These are phyloP conservation scores for Phortica okadai DNA, from an alignment of 2,888 invertebrate species.

Conservation along the genomic window DNA sequence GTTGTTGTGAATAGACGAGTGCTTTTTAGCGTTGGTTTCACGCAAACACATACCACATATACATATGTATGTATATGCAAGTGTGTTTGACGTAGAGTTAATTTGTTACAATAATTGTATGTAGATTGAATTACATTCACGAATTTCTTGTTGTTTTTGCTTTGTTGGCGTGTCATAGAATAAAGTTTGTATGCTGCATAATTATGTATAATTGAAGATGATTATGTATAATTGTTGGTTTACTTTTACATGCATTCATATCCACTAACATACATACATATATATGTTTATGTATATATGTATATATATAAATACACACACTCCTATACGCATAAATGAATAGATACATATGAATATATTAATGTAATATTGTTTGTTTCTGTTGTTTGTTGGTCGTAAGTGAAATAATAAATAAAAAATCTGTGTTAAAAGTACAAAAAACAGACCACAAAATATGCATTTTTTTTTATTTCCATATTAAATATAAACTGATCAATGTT, in stretches of 20 bases:
- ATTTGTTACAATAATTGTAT: not conserved
- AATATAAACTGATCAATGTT: not conserved
- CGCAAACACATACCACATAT: not conserved
- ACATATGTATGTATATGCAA: not conserved
- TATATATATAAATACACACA: too few relatives aligned
- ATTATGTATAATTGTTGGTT: too few relatives aligned
- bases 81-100: not conserved
- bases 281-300: too few relatives aligned
- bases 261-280: too few relatives aligned
- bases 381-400: not conserved
- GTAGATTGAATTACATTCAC: too few relatives aligned
- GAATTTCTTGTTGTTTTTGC: not conserved
- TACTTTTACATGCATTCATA: too few relatives aligned
- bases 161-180: too few relatives aligned
- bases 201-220: too few relatives aligned
- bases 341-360: too few relatives aligned
- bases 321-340: too few relatives aligned
- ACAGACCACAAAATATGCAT: not conserved
- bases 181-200: too few relatives aligned
- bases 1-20: not conserved
- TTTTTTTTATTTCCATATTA: not conserved
- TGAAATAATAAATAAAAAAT: not conserved
- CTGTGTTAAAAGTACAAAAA: slow-evolving; percentile 4
- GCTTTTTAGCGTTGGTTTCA: too few relatives aligned
- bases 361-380: not conserved